Percentiles rank a stretch among this genome's conserved stretches.
Evolutionary conservation across 2,797 vertebrate genomes (phyloP).

Genomic region (Hydrocynus forskahlii): DNA sequence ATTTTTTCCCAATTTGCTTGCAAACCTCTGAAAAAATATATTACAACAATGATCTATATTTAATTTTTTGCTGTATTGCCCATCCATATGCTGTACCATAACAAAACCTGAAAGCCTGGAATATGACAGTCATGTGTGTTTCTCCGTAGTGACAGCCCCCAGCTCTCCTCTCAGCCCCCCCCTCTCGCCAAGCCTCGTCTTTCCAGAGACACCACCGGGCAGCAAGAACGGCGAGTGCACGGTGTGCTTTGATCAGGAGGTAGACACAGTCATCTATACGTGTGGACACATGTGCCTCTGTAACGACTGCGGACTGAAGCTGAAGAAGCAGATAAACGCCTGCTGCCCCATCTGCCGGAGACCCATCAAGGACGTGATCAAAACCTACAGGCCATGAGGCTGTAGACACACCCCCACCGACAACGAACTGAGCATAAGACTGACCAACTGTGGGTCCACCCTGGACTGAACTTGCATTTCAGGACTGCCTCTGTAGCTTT

Average conservation of each 20-base stretch:
- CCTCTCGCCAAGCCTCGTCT: slow-evolving; percentile 82
- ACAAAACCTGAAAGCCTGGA: neutral
- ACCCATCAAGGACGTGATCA: slow-evolving; percentile 98
- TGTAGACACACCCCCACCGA: neutral
- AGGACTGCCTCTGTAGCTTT: slow-evolving; percentile 40
- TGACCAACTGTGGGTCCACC: slow-evolving; percentile 15
- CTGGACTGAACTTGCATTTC: slow-evolving; percentile 30
- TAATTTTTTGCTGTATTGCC: neutral
- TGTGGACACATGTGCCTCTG: slow-evolving; percentile 99
- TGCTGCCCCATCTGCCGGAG: slow-evolving; percentile 97
- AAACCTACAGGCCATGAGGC: slow-evolving; percentile 93
- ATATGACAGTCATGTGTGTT: slow-evolving; percentile 16
- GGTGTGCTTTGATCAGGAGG: slow-evolving; percentile 96
- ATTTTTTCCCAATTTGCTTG: neutral
- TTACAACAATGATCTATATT: neutral
- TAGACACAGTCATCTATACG: slow-evolving; percentile 98
- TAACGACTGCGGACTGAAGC: slow-evolving; percentile 92
- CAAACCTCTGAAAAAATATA: no score
- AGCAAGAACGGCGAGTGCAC: slow-evolving; percentile 93
- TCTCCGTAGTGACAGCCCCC: slow-evolving; percentile 90
- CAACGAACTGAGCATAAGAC: neutral
- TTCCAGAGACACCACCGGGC: slow-evolving; percentile 78
- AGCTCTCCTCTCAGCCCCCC: slow-evolving; percentile 94
- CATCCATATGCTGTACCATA: neutral
- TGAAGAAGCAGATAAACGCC: slow-evolving; percentile 92